Evolutionary conservation across 2,888 invertebrate species (phyloP), one percentile per base, ranked within the genome.

Genomic region (Archaeoteleia sp.): DNA sequence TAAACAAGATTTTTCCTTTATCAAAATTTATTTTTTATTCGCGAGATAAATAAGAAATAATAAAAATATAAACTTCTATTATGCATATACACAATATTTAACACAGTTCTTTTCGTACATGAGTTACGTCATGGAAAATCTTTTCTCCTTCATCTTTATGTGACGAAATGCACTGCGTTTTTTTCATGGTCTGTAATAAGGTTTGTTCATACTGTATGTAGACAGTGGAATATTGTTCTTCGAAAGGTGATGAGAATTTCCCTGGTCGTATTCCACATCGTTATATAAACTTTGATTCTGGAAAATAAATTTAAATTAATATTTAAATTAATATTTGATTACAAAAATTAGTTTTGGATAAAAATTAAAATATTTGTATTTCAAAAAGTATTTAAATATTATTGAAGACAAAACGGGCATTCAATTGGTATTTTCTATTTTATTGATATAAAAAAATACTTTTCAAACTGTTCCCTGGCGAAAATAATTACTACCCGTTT

Each of bases 251-350:
- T 87, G 87, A 63, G 87, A 85, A 63, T 88, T 88, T 17, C 88
- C 87, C 71, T 88, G 90, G 79, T 94, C 95, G 77, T 94, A 95
- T 71, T 95, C 95, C 17, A 95, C 94, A 79, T 95, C 95, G 80
- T 95, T 95, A 85, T 95, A 95, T 75, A 95, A 94, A 73, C 92
- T 94, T 88, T 95, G 95, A 85, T 95, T 94, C 95, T 95, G 87
- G 51, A 88, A 88, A 73, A 53, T 23, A 1, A 42, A 40, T n/a
- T 5, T 29, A 29, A 29, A 27, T 3, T 32, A 32, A 42, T 20
- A 20, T 42, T 23, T 23, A 23, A 7, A n/a, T 13, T 9, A 9
- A 29, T 4, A 30, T n/a, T n/a, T n/a, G n/a, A n/a, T n/a, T n/a
- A n/a, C n/a, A 9, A 30, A 5, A 37, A 66, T 40, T 60, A 51